phyloP scores from a whole-genome alignment of 2,888 invertebrate genomes.

The Drosophila colorata region DNA sequence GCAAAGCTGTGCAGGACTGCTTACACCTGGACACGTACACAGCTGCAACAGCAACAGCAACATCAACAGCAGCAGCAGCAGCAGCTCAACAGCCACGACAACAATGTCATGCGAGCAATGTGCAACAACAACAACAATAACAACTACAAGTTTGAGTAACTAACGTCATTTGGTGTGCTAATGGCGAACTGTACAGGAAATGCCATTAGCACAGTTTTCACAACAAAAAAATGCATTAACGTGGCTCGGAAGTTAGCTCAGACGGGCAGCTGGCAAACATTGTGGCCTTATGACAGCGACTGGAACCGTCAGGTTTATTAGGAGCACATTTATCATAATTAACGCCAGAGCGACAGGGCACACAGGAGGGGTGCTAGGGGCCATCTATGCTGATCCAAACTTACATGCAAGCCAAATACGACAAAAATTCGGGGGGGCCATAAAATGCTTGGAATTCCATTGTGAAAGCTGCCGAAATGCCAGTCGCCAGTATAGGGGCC shows the following conservation, averaged over 20 bases:
- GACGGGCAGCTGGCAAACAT: conserved; percentile 24
- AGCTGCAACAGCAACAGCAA: conserved; percentile 13
- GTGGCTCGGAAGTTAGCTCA: conserved; percentile 33
- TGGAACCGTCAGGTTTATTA: conserved; percentile 59
- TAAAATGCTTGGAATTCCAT: conserved; percentile 67
- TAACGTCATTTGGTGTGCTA: conserved; percentile 57
- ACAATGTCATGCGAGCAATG: conserved; percentile 47
- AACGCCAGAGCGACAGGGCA: conserved; percentile 34
- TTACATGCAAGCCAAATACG: conserved; percentile 41
- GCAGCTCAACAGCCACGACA: conserved; percentile 26
- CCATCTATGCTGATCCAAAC: conserved; percentile 19
- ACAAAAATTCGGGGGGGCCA: conserved; percentile 36
- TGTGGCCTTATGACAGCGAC: conserved; percentile 40
- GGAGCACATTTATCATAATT: conserved; percentile 74
- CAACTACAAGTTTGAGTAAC: conserved; percentile 21
- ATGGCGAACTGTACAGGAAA: conserved; percentile 67
- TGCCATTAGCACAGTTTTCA: conserved; percentile 67
- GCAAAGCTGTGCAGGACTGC: conserved; percentile 16
- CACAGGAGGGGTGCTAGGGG: neutral
- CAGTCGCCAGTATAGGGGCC: conserved; percentile 13
- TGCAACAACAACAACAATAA: conserved; percentile 20
- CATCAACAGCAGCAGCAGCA: conserved; percentile 20
- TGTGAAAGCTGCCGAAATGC: conserved; percentile 49
- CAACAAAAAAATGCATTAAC: conserved; percentile 66
- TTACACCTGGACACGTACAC: conserved; percentile 41